A percentile compares a stretch with the other conserved stretches of the same genome.
These are phyloP conservation scores for Bombus difficillimus DNA, from an alignment of 1,140 invertebrate species.

Conservation along the genomic window DNA sequence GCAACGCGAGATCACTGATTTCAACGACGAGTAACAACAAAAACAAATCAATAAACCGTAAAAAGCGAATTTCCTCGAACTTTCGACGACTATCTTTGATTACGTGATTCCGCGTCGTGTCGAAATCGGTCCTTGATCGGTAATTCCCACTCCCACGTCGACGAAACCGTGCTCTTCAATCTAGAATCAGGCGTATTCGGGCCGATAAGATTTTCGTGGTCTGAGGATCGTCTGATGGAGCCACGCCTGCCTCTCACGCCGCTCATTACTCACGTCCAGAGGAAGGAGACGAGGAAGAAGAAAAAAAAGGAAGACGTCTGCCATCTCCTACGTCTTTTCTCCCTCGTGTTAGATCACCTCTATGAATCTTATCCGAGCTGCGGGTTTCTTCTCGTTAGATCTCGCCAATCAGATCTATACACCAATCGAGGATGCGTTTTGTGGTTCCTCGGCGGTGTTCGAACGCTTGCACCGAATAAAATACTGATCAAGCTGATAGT, in stretches of 20 bases:
- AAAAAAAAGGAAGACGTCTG: conserved; percentile 2
- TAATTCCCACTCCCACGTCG: not conserved
- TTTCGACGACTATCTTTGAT: not conserved
- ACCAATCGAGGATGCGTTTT: conserved; percentile 56
- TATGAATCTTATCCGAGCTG: conserved; percentile 78
- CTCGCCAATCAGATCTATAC: conserved; percentile 68
- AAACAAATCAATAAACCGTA: not conserved
- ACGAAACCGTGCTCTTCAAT: conserved; percentile 19
- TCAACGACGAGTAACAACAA: no score
- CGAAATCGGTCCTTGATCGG: not conserved
- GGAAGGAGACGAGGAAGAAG: not conserved
- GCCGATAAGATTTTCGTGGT: conserved; percentile 60
- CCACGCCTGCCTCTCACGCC: conserved; percentile 58
- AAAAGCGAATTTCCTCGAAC: not conserved
- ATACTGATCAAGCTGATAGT: not conserved
- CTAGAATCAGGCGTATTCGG: conserved; percentile 8
- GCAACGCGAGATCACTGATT: no score
- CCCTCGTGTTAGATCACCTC: conserved; percentile 70
- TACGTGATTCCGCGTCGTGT: not conserved
- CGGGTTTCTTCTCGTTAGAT: conserved; percentile 75
- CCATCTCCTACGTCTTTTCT: conserved; percentile 17
- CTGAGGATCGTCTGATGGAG: conserved; percentile 23
- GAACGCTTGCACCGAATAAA: not conserved
- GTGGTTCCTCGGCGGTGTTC: conserved; percentile 32
- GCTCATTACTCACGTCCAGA: conserved; percentile 63